Evolutionary conservation across 1,140 invertebrate species (phyloP), one percentile per base, ranked within the genome.

Genomic region (Drosophila willistoni): DNA sequence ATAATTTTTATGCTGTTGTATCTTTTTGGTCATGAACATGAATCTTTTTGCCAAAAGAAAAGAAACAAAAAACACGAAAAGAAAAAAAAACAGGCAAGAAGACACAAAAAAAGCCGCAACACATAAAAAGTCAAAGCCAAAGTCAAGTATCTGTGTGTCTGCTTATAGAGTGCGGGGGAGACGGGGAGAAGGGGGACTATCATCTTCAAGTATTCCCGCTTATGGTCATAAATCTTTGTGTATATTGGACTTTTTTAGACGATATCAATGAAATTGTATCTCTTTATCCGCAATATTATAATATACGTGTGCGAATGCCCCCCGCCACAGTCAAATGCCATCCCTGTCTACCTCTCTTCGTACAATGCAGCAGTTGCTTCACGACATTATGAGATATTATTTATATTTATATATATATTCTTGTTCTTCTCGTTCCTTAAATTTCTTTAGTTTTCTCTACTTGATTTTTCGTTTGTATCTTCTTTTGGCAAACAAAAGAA

Each of bases 231-330:
- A 91, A 91, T 91, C 90, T 91, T 70, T 13, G 42, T 55, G 76
- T 64, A 91, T 91, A 91, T 91, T 91, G 90, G 83, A 89, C 86
- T 89, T 90, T 29, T 51, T 91, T 85, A 82, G 90, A 77, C 83
- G 84, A 91, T 91, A 91, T 91, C 90, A 91, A 91, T 90, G 90
- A 91, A 91, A 91, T 91, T 90, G 83, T 91, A 91, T 91, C 90
- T 91, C 74, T 89, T 91, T 90, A 91, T 91, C 90, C 90, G 86
- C 90, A 90, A 90, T 89, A 91, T 91, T 81, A 82, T 91, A 91
- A 91, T 91, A 89, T 91, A 91, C 80, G 79, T 77, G 81, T 89
- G 67, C 80, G 77, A 78, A 68, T 66, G 70, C 54, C 17, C 10
- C 39, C 42, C 64, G 13, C 44, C 51, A 25, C 62, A 54, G 42